These are phyloP conservation scores for Papilio protenor DNA, from an alignment of 2,888 invertebrate genomes.

Conservation along the genomic window DNA sequence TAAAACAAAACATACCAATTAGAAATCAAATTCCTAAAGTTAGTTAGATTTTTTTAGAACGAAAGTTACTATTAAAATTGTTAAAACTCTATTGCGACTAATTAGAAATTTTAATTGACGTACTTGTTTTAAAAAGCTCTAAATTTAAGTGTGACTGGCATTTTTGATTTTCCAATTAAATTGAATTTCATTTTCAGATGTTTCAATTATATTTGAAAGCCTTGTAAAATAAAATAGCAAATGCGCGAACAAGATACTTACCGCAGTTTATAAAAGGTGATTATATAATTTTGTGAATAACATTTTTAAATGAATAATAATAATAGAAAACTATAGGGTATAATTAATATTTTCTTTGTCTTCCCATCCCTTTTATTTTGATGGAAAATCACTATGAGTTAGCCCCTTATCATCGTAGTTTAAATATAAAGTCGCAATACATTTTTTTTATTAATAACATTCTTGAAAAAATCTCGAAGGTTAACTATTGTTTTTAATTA, in stretches of 20 bases:
- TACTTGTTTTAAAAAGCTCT: no score
- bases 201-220: neutral
- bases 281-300: neutral
- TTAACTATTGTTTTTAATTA: neutral
- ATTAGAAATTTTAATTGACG: no score
- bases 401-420: neutral
- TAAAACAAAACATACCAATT: no score
- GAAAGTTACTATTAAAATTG: no score
- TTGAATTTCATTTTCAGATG: neutral
- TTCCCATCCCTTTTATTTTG: neutral
- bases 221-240: slow-evolving; percentile 10
- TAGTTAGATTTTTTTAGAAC: no score
- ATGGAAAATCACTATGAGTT: neutral
- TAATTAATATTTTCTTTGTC: neutral
- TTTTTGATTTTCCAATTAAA: neutral
- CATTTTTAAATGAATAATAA: no score
- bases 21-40: no score
- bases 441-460: neutral
- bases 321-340: no score
- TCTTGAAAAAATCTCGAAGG: neutral
- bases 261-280: neutral
- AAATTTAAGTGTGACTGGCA: neutral
- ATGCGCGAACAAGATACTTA: neutral
- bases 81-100: no score
- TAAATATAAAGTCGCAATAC: neutral